Evolutionary conservation across 2,888 invertebrate genomes (phyloP), one percentile per base, ranked within the genome.

Genomic region (Shargacucullia verbasci): DNA sequence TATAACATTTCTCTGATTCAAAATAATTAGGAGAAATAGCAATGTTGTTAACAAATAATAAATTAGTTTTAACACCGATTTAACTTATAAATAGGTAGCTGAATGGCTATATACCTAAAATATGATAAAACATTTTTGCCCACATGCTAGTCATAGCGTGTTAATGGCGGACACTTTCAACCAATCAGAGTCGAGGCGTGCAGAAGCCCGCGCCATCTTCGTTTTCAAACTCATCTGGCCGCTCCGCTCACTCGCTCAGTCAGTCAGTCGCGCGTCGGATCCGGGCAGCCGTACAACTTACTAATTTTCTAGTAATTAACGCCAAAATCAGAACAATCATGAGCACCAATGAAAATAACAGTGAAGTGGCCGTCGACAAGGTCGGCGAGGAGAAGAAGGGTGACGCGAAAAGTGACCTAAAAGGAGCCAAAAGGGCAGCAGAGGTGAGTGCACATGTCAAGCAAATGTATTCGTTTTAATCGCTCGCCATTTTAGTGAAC

Each of bases 341-440:
- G 93, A 93, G 93, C 91, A 89, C 93, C 90, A 94, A 95, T 94
- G 97, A 97, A 94, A 97, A 97, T 94, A 97, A 97, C 95, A 94
- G 95, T 88, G 97, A 97, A 95, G 97, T 97, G 93, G 97, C 97
- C 83, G 97, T 97, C 79, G 97, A 97, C 94, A 97, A 97, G 95
- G 95, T 95, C 88, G 97, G 97, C 87, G 97, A 97, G 86, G 97
- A 97, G 94, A 95, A 95, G 87, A 94, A 95, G 76, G 97, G 78
- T 76, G 83, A 97, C 88, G 95, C 96, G 57, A 97, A 97, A 95
- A 96, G 96, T 94, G 97, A 97, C 88, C 95, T 97, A 87, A 97
- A 97, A 95, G 97, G 97, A 94, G 96, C 97, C 88, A 97, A 97
- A 95, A 96, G 97, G 95, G 96, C 97, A 94, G 97, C 97, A 85